These are phyloP conservation scores for Synchiropus splendidus DNA, from an alignment of 2,113 vertebrate species.

Conservation along the genomic window DNA sequence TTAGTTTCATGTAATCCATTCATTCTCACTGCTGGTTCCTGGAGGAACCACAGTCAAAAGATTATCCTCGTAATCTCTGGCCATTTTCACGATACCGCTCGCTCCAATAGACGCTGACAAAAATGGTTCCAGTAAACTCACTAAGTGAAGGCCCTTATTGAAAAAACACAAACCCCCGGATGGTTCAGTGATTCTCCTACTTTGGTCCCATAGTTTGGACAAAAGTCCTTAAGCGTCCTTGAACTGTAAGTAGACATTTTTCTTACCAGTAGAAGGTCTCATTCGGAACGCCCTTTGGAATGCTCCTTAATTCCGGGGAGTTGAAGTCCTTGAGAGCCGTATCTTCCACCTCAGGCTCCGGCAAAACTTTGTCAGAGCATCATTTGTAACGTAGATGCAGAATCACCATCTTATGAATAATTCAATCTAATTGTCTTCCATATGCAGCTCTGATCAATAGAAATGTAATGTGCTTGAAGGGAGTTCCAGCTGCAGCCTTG, in stretches of 20 bases:
- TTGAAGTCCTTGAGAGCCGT: too few relatives aligned
- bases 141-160: neutral
- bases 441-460: neutral
- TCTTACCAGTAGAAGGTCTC: too few relatives aligned
- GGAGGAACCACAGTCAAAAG: constrained; percentile 44
- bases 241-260: too few relatives aligned
- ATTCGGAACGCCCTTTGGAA: too few relatives aligned
- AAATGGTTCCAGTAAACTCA: neutral
- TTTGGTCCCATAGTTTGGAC: too few relatives aligned
- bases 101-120: neutral
- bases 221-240: too few relatives aligned
- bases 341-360: too few relatives aligned
- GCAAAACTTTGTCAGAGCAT: too few relatives aligned
- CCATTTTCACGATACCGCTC: neutral
- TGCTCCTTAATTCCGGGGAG: too few relatives aligned
- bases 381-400: too few relatives aligned
- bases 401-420: too few relatives aligned
- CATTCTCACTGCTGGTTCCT: constrained; percentile 55
- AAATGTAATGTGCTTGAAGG: neutral
- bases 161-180: neutral
- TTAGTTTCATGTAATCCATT: constrained; percentile 63
- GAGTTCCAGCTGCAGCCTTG: neutral
- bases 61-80: constrained; percentile 57
- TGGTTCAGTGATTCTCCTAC: neutral
- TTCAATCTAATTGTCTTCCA: too few relatives aligned